phyloP scores from a whole-genome alignment of 2,797 vertebrate species.

The Arnoldichthys spilopterus region DNA sequence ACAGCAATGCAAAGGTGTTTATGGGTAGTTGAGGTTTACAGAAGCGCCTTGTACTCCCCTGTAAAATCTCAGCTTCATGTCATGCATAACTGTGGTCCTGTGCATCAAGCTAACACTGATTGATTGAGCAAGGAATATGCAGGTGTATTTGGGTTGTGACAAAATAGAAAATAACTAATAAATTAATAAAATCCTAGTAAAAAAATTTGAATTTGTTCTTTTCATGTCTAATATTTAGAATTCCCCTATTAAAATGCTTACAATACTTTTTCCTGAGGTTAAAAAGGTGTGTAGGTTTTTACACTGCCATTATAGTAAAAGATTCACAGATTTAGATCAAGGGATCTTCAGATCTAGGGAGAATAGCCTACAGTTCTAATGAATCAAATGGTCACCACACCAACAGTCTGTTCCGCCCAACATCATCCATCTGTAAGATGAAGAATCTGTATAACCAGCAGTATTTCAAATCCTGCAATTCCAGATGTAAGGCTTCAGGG shows the following conservation, averaged over 20 bases:
- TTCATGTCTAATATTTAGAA: no score
- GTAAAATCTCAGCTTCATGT: not conserved
- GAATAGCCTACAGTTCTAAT: not conserved
- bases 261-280: no score
- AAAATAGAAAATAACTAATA: no score
- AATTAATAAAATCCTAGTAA: no score
- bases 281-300: no score
- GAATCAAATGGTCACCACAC: no score
- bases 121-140: not conserved
- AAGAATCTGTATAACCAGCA: not conserved
- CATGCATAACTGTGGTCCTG: not conserved
- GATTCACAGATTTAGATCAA: no score
- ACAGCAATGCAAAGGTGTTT: not conserved
- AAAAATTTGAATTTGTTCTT: no score
- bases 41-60: not conserved
- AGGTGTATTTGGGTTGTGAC: no score
- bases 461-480: not conserved
- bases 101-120: not conserved
- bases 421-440: not conserved
- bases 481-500: not conserved
- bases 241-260: no score
- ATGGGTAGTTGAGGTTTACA: not conserved
- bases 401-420: not conserved
- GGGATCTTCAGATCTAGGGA: not conserved
- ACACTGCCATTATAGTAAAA: no score